Base-by-base conservation (phyloP, 2,888 invertebrate genomes). In the Caenorhabditis sinica region DNA sequence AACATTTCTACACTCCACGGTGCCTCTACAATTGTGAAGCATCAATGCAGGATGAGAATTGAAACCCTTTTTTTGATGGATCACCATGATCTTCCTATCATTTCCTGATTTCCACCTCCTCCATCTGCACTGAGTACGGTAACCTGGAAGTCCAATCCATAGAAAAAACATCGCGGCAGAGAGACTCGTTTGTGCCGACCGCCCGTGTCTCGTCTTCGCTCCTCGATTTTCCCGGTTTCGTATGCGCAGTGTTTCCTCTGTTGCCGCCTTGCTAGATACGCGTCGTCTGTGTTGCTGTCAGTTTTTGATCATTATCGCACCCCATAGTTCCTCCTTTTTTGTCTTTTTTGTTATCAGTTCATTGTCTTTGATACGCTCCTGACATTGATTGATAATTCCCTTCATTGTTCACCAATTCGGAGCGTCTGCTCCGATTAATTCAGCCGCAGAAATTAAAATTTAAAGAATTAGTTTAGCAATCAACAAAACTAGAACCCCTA, bases 271-370 rank as follows among this genome's bases (percentile, higher is more conserved):
- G 51, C 15, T n/a, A 51, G 49, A 45, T 58, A 45, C 49, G 68
- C 40, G 51, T 53, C 33, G 30, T 30, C 25, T 23, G 23, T 25
- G 63, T 23, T 23, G 53, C 45, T 77, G 69, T 69, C 69, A 77
- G 60, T 69, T 69, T 61, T 33, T 71, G 69, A 77, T 77, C 77
- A 63, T 63, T 77, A 71, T 77, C 77, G 51, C 43, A 74, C 68
- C 73, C 30, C 30, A 49, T n/a, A 28, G 63, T 72, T 82, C 40
- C 53, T 40, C 25, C 43, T 43, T 65, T 45, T 49, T 63, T 68
- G 33, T 25, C 5, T 49, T 36, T 28, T 40, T 63, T 23, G 25
- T 33, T 36, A 36, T 36, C 20, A 28, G 53, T 23, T 43, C 49
- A 20, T 49, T 20, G n/a, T 49, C 8, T 49, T 49, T 49, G 40